Base-by-base conservation (phyloP, 2,113 vertebrate species). In the Castor canadensis region DNA sequence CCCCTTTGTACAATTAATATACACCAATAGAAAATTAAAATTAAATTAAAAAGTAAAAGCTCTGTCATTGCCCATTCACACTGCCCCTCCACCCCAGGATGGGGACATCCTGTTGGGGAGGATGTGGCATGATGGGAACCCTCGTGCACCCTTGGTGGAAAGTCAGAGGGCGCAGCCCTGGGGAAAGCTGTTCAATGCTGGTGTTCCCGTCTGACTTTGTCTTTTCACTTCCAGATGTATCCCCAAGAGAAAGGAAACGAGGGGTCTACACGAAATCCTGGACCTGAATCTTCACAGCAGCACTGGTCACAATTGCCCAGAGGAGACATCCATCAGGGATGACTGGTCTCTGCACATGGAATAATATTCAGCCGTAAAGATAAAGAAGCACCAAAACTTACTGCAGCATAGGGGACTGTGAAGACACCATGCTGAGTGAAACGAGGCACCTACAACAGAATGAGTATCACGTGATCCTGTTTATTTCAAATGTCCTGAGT, bases 391-490 rank as follows among this genome's bases (percentile, higher is more conserved):
- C 28, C 6, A 43, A 16, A 17, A 2, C 17, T 4, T 6, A 13
- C 73, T 4, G 1, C 69, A 13, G 22, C 10, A 11, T 6, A 28
- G 49, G 19, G 20, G 60, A 1, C 3, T 24, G 22, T 20, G 16
- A 73, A 49, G 54, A 5, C 5, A 9, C 12, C 22, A n/a, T 4
- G 56, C 82, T 40, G 7, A 32, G n/a, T 15, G 82, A 28, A 15
- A 6, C 16, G 49, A 47, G 30, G 38, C n/a, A 47, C n/a, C 26
- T 30, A 6, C 4, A 5, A 5, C 28, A 45, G 22, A 30, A 24
- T 52, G 24, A 16, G 1, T 17, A 6, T 1, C 9, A 3, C 2
- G 0, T 1, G 17, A 43, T 1, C 43, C n/a, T 40, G 5, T 38
- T 43, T 13, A 17, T 1, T 9, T 7, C 49, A 38, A 73, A 26